These are phyloP conservation scores for Perca schrenkii DNA, from an alignment of 2,113 vertebrate genomes.

Conservation along the genomic window DNA sequence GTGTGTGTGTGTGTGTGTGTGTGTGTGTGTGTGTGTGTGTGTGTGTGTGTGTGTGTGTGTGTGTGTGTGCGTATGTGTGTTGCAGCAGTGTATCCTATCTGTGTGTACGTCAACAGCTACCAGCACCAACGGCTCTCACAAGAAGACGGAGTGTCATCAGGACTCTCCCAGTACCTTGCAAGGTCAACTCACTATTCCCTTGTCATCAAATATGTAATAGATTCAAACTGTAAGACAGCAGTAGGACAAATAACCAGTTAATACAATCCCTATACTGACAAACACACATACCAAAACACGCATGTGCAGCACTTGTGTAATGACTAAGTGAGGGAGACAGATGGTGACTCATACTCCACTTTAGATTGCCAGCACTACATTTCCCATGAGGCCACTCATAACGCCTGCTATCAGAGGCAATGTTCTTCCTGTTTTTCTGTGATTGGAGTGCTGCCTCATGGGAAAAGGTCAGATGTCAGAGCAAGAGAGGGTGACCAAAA, in stretches of 20 bases:
- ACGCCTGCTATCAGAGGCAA: slow-evolving; percentile 77
- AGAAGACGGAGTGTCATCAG: slow-evolving; percentile 30
- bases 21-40: slow-evolving; percentile 25
- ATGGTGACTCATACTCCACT: slow-evolving; percentile 81
- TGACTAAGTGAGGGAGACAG: slow-evolving; percentile 72
- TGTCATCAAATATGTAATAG: slow-evolving; percentile 49
- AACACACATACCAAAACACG: slow-evolving; percentile 25
- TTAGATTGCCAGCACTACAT: slow-evolving; percentile 81
- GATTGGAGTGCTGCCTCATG: slow-evolving; percentile 71
- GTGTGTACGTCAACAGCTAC: slow-evolving; percentile 35
- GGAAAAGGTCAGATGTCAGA: slow-evolving; percentile 74
- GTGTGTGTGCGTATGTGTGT: slow-evolving; percentile 32
- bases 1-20: slow-evolving; percentile 34
- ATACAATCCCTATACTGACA: slow-evolving; percentile 33
- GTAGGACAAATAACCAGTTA: slow-evolving; percentile 29
- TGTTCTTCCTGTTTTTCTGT: slow-evolving; percentile 80
- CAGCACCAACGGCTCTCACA: slow-evolving; percentile 18
- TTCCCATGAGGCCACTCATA: slow-evolving; percentile 83
- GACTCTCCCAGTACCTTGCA: slow-evolving; percentile 39
- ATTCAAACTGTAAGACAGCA: slow-evolving; percentile 39
- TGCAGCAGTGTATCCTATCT: slow-evolving; percentile 15
- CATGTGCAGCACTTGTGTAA: slow-evolving; percentile 59
- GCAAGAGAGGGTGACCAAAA: slow-evolving; percentile 52
- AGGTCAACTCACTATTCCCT: slow-evolving; percentile 69
- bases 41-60: slow-evolving; percentile 26